Evolutionary conservation across 2,888 invertebrate species (phyloP), one percentile per base, ranked within the genome.

Genomic region (Cryptophagus acutangulus): DNA sequence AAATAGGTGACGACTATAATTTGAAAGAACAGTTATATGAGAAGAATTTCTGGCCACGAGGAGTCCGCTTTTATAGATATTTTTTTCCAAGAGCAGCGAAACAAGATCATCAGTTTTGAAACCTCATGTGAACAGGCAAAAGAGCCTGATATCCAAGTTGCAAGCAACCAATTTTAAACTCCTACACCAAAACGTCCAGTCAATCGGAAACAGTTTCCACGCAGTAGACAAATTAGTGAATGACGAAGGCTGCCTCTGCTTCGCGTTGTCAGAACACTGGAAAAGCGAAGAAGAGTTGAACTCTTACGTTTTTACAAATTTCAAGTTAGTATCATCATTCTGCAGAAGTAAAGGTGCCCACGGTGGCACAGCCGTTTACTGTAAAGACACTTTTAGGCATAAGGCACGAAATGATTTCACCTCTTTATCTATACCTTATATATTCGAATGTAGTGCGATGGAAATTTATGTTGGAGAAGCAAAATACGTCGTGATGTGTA

Each of bases 21-120:
- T 33, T 38, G 17, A 33, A 33, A 33, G 33, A 33, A 20, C 31
- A 33, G 24, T 16, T 25, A n/a, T 33, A 33, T 15, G 13, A 5
- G 25, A 33, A 6, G 10, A 15, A 1, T 15, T 38, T 38, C 16
- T 38, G 38, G 26, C 26, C 17, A 8, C 13, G 46, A 42, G 51
- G 49, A 44, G 46, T 42, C 5, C 8, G 29, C 5, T 29, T 29
- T 12, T 29, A 8, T 10, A 29, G 29, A 10, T 29, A 29, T 29
- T 29, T 29, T 12, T 29, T 20, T 20, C 20, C 20, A 20, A 20
- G 20, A 20, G 9, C 9, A 8, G 20, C 20, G 20, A 20, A 20
- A 6, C 6, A 20, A 20, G 20, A 20, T 8, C 20, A 20, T 8
- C 6, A 20, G 6, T 20, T 20, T 20, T 20, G 20, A 20, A 20